A percentile compares a stretch with the other conserved stretches of the same genome.
Conservation (phyloP, 2,113 vertebrate species). For the Oreotrochilus melanogaster region DNA sequence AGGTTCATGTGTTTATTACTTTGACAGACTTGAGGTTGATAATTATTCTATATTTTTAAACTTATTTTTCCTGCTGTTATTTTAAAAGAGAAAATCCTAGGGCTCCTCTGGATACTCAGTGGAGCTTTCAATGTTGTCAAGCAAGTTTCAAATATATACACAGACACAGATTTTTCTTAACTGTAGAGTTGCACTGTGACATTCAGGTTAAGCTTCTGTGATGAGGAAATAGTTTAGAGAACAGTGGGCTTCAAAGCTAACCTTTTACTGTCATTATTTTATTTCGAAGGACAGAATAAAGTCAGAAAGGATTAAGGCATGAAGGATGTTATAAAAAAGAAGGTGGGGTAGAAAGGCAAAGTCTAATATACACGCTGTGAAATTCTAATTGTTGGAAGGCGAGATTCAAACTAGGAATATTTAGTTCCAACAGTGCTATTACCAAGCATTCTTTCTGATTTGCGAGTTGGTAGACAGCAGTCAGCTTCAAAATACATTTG, state of each 20-base stretch:
- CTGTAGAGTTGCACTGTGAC: background rate
- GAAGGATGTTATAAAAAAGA: background rate
- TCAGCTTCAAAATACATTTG: background rate
- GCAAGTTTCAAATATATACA: background rate
- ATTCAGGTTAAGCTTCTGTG: background rate
- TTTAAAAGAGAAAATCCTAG: background rate
- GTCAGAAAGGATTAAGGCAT: background rate
- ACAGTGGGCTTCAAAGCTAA: background rate
- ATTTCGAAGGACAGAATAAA: background rate
- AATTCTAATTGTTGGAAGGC: background rate
- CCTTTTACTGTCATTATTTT: background rate
- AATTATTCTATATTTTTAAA: background rate
- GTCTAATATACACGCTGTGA: background rate
- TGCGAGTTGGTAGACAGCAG: background rate
- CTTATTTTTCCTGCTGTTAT: background rate
- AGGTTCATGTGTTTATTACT: background rate
- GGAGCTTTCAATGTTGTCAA: background rate
- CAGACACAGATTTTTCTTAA: background rate
- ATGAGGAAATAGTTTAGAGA: background rate
- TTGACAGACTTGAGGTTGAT: background rate
- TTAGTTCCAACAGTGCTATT: background rate
- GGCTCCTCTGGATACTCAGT: background rate
- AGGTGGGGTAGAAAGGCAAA: background rate
- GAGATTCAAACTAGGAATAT: background rate
- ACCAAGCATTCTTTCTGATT: background rate